A percentile compares a stretch with the other conserved stretches of the same genome.
Evolutionary conservation across 2,113 vertebrate species (phyloP).

Genomic region (Ophiodon elongatus): DNA sequence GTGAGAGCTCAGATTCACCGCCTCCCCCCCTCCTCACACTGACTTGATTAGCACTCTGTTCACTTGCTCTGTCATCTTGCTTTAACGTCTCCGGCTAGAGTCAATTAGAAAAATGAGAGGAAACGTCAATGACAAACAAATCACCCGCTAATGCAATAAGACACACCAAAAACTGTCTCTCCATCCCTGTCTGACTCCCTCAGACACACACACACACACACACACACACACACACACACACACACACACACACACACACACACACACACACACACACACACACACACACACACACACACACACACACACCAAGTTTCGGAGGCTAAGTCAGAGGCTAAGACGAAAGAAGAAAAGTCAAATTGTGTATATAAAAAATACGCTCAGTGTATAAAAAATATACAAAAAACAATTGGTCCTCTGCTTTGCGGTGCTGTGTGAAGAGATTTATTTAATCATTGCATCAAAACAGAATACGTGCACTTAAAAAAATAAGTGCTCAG

Average conservation of each 20-base stretch:
- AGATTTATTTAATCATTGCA: slow-evolving; percentile 28
- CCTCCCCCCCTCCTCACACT: slow-evolving; percentile 65
- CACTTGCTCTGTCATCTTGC: slow-evolving; percentile 82
- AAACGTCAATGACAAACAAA: slow-evolving; percentile 75
- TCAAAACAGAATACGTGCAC: neutral
- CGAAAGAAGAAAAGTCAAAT: slow-evolving; percentile 23
- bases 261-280: slow-evolving; percentile 1
- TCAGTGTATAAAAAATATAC: slow-evolving; percentile 15
- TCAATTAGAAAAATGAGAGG: slow-evolving; percentile 78
- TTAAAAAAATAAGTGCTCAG: slow-evolving; percentile 5
- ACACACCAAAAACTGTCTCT: slow-evolving; percentile 48
- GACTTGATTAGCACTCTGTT: slow-evolving; percentile 80
- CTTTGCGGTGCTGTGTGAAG: neutral
- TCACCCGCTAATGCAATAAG: slow-evolving; percentile 69
- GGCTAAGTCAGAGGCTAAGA: slow-evolving; percentile 3
- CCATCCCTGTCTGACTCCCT: neutral
- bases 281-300: slow-evolving; percentile 2
- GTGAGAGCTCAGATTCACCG: slow-evolving; percentile 14
- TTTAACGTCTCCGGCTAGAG: slow-evolving; percentile 78
- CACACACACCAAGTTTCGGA: neutral
- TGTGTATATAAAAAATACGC: neutral
- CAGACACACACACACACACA: neutral
- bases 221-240: slow-evolving; percentile 12
- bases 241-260: slow-evolving; percentile 7
- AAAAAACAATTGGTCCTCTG: slow-evolving; percentile 28